Conservation (phyloP, 2,888 invertebrate genomes). For the Drosophila stalkeri region DNA sequence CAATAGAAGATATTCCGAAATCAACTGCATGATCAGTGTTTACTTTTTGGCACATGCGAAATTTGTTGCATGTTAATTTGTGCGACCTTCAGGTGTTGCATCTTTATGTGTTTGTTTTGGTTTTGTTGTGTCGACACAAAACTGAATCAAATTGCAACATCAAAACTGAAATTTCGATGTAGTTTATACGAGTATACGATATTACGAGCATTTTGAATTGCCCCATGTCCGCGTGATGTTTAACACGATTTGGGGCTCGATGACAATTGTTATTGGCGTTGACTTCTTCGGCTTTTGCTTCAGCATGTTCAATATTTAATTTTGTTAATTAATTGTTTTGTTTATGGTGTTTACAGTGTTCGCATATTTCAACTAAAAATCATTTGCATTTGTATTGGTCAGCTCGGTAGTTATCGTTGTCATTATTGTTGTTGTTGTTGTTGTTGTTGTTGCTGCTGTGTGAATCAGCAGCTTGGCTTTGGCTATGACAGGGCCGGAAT, state of each 20-base stretch:
- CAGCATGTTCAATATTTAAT: conserved; percentile 50
- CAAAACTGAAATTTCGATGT: neutral
- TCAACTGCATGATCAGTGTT: neutral
- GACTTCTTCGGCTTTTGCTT: conserved; percentile 11
- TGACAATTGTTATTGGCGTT: neutral
- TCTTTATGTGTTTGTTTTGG: neutral
- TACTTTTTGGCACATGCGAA: conserved; percentile 11
- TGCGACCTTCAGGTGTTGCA: conserved; percentile 33
- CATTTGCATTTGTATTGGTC: conserved; percentile 6
- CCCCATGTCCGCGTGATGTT: conserved; percentile 28
- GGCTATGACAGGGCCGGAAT: conserved; percentile 35
- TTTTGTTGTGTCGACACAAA: conserved; percentile 6
- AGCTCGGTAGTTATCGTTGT: neutral
- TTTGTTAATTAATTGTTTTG: conserved; percentile 52
- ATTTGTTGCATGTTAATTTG: conserved; percentile 45
- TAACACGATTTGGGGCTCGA: conserved; percentile 5
- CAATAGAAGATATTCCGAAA: neutral
- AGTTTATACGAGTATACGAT: neutral
- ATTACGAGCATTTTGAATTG: conserved; percentile 26
- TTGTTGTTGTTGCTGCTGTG: neutral
- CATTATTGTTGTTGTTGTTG: conserved; percentile 5
- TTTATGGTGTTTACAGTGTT: conserved; percentile 34
- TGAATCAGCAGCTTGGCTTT: conserved; percentile 43
- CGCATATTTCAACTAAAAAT: conserved; percentile 18
- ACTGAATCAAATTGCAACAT: conserved; percentile 32